Evolutionary conservation across 23 tunicate species (phyloP).

Genomic region (Halocynthia roretzi): DNA sequence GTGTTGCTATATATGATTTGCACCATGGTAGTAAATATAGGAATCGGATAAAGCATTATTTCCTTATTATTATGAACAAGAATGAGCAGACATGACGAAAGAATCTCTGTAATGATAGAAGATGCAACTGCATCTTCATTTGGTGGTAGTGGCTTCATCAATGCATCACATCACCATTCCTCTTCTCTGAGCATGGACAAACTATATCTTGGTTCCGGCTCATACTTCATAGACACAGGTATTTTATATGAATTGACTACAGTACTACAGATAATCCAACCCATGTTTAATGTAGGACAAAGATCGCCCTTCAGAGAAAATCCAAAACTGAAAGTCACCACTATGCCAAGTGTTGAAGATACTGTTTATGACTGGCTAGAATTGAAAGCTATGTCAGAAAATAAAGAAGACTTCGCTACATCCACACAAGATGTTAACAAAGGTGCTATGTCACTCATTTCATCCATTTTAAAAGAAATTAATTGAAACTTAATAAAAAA

Average conservation of each 20-base stretch:
- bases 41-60: background rate
- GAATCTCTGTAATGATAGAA: slow-evolving; percentile 61
- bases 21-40: background rate
- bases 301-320: no score
- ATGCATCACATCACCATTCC: background rate
- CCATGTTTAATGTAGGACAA: no score
- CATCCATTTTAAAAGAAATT: no score
- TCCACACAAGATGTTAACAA: background rate
- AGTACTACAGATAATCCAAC: no score
- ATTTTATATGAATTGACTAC: no score
- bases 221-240: no score
- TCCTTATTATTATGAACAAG: slow-evolving; percentile 9
- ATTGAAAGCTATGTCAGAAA: slow-evolving; percentile 3
- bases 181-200: slow-evolving; percentile 11
- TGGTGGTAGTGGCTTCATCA: slow-evolving; percentile 6
- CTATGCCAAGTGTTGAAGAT: slow-evolving; percentile 19
- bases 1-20: no score
- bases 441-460: background rate
- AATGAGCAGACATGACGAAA: slow-evolving; percentile 53
- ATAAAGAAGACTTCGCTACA: background rate
- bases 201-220: background rate
- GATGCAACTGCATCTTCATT: slow-evolving; percentile 34
- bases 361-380: slow-evolving; percentile 26
- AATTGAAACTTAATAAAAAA: no score
- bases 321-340: background rate